phyloP scores from a whole-genome alignment of 2,113 vertebrate species.

The Bettongia penicillata region DNA sequence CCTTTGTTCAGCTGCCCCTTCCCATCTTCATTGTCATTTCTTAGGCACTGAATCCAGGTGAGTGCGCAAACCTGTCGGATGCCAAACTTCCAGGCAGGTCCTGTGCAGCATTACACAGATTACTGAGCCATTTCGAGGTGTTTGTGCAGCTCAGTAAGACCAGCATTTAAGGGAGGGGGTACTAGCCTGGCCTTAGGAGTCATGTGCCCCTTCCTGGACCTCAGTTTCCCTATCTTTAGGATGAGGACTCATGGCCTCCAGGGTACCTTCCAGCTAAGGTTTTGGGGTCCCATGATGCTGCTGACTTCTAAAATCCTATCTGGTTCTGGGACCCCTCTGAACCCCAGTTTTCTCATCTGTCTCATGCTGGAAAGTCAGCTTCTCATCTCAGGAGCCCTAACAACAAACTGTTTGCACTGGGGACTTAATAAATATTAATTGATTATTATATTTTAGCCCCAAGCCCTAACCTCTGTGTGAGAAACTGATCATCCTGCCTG shows the following conservation, averaged over 20 bases:
- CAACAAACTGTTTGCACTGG: background rate
- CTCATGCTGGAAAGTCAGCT: background rate
- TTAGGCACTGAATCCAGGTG: too few species aligned
- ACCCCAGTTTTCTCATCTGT: background rate
- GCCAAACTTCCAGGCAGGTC: too few species aligned
- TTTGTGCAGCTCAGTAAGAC: background rate
- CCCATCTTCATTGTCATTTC: too few species aligned
- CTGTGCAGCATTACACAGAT: too few species aligned
- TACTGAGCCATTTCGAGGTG: too few species aligned
- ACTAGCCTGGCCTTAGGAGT: too few species aligned
- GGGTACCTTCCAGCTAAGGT: too few species aligned
- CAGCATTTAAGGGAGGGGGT: too few species aligned
- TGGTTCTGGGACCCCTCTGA: background rate
- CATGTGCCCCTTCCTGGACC: too few species aligned
- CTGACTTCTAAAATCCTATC: background rate
- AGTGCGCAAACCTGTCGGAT: too few species aligned
- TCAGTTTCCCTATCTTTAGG: constrained; percentile 12
- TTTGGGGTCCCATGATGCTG: too few species aligned
- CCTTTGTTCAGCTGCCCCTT: too few species aligned
- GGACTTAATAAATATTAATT: constrained; percentile 24
- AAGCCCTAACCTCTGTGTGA: constrained; percentile 47
- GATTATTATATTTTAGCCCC: constrained; percentile 41
- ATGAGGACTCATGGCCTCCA: background rate
- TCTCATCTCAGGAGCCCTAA: background rate
- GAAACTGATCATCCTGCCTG: constrained; percentile 39